phyloP scores from a whole-genome alignment of 2,113 vertebrate species.

The Oxyura jamaicensis region DNA sequence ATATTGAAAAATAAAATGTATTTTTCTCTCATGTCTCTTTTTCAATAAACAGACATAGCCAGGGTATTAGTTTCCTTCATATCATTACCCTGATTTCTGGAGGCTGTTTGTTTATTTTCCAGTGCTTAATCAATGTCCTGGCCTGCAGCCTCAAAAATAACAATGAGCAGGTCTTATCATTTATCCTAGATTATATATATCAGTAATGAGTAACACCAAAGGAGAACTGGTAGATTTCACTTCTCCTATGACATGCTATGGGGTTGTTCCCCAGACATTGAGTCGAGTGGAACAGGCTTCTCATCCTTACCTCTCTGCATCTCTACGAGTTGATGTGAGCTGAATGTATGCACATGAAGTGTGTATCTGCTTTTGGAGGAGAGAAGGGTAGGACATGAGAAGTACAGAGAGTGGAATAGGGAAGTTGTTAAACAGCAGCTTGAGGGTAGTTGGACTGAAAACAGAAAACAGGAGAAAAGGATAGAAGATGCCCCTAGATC shows the following conservation, averaged over 20 bases:
- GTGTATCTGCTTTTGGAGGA: neutral
- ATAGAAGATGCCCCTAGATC: neutral
- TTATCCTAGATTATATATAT: neutral
- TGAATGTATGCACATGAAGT: neutral
- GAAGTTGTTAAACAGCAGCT: neutral
- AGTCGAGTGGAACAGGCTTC: neutral
- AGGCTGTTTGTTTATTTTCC: neutral
- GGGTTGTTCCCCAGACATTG: neutral
- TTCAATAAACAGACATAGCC: neutral
- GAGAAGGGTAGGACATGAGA: neutral
- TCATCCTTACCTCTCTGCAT: neutral
- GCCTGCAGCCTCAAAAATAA: neutral
- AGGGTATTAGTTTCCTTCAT: neutral
- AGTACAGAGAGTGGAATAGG: neutral
- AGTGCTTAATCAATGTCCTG: neutral
- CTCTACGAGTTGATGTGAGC: neutral
- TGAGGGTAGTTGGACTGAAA: neutral
- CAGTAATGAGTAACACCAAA: neutral
- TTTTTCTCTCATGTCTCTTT: neutral
- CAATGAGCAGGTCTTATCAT: neutral
- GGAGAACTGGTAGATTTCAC: neutral
- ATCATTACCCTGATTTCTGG: neutral
- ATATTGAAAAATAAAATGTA: slow-evolving; percentile 15
- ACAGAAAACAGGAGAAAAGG: neutral
- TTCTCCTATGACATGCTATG: neutral